Base-by-base conservation (phyloP, 2,888 invertebrate species). In the Synergus japonicus region DNA sequence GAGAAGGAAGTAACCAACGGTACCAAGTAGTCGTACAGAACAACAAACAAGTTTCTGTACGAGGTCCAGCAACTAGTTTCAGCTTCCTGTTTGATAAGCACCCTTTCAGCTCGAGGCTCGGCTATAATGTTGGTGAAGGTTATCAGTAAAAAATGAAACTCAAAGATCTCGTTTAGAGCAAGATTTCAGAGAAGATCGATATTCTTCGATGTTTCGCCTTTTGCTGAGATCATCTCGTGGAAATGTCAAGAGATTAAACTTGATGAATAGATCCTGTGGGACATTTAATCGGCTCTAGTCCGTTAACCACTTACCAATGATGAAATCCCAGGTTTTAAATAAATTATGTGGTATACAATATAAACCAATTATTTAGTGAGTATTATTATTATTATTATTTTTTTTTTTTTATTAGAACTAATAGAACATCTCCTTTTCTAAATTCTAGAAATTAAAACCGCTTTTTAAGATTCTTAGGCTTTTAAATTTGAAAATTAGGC, bases 181-280 rank as follows among this genome's bases (percentile, higher is more conserved):
- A 37, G 18, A 46, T 10, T 22, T 5, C 7, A 22, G 46, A 67
- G 22, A 22, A 18, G 60, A 67, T 67, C 67, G 46, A 67, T 67
- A 67, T 46, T 67, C 64, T 66, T 64, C 67, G 22, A 46, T 67
- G 44, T 67, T 67, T 44, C 46, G 76, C 76, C 76, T 78, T 37
- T 79, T 79, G 76, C 77, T 76, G 79, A 78, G 81, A 78, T 78
- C 22, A 66, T 43, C 43, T 73, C 76, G 76, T 81, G 66, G 15
- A 66, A 66, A 66, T 66, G 66, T 66, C 66, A 66, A 66, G 66
- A 18, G 66, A 66, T 66, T 66, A 66, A 43, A n/a, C 66, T 66
- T 66, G 66, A 66, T 66, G 41, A 43, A 66, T 66, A n/a, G 66
- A 66, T 43, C 66, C n/a, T 43, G n/a, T 66, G n/a, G 43, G 18